Conservation (phyloP, 2,888 invertebrate genomes). For the Amphipoea oculea region DNA sequence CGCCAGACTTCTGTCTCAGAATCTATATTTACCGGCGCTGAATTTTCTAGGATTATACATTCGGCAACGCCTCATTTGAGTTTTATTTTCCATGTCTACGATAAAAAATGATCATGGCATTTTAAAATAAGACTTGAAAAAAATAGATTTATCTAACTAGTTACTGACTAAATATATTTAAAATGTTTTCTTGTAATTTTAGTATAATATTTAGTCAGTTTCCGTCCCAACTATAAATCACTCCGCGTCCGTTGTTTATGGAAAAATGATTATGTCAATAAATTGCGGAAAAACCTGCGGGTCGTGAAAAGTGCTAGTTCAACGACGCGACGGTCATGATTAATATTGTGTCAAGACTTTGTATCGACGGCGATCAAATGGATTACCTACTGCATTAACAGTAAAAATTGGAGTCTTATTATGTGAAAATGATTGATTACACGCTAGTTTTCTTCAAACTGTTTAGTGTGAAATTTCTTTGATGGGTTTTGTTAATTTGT, state of each 20-base stretch:
- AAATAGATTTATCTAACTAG: neutral
- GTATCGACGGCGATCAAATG: conserved; percentile 53
- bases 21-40: conserved; percentile 10
- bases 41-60: conserved; percentile 18
- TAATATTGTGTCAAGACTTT: conserved; percentile 60
- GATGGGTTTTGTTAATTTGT: conserved; percentile 43
- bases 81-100: neutral
- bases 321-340: conserved; percentile 53
- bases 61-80: neutral
- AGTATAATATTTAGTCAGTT: conserved; percentile 27
- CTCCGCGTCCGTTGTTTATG: conserved; percentile 64
- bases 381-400: conserved; percentile 49
- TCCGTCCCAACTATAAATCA: conserved; percentile 62
- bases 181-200: conserved; percentile 24
- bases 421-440: conserved; percentile 45
- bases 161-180: neutral
- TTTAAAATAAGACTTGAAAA: neutral
- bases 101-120: neutral
- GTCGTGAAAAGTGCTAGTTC: conserved; percentile 57
- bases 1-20: conserved; percentile 22
- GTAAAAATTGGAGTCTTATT: conserved; percentile 35
- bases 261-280: conserved; percentile 57
- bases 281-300: conserved; percentile 52
- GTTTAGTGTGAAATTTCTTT: conserved; percentile 32
- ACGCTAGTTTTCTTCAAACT: conserved; percentile 32